Evolutionary conservation across 2,797 vertebrate genomes (phyloP).

Genomic region (Sebastes aleutianus): DNA sequence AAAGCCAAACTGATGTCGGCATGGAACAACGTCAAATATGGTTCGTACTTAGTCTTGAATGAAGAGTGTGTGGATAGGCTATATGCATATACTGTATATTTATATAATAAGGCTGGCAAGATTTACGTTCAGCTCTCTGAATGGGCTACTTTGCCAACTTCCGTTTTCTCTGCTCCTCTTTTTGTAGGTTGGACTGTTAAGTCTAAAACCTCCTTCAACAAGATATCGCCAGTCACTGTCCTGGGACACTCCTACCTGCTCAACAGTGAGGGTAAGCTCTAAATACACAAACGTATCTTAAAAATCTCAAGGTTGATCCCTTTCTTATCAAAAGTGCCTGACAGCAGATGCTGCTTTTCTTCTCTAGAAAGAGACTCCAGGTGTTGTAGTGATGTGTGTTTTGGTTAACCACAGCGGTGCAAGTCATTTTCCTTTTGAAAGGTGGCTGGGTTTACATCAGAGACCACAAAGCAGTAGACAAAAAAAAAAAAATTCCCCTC

Average conservation of each 20-base stretch:
- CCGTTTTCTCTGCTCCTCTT: background rate
- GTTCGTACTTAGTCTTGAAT: constrained; percentile 70
- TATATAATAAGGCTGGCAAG: background rate
- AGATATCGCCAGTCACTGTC: constrained; percentile 84
- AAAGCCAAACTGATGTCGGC: constrained; percentile 90
- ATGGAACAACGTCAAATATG: constrained; percentile 96
- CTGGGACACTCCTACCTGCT: constrained; percentile 87
- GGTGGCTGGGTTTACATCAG: background rate
- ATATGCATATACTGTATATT: background rate
- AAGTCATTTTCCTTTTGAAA: background rate
- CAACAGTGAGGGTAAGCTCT: constrained; percentile 83
- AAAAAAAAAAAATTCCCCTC: background rate
- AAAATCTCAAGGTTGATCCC: background rate
- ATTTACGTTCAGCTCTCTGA: background rate
- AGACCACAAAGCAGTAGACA: background rate
- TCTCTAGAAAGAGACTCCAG: background rate
- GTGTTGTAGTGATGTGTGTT: constrained; percentile 14
- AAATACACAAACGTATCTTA: background rate
- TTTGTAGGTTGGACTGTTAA: constrained; percentile 91
- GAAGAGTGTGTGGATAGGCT: background rate
- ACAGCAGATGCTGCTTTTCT: background rate
- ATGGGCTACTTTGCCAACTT: background rate
- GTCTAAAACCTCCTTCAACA: constrained; percentile 90
- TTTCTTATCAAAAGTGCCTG: background rate
- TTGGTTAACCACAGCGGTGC: constrained; percentile 6